Conservation (phyloP, 2,113 vertebrate species). For the Actenoides hombroni region DNA sequence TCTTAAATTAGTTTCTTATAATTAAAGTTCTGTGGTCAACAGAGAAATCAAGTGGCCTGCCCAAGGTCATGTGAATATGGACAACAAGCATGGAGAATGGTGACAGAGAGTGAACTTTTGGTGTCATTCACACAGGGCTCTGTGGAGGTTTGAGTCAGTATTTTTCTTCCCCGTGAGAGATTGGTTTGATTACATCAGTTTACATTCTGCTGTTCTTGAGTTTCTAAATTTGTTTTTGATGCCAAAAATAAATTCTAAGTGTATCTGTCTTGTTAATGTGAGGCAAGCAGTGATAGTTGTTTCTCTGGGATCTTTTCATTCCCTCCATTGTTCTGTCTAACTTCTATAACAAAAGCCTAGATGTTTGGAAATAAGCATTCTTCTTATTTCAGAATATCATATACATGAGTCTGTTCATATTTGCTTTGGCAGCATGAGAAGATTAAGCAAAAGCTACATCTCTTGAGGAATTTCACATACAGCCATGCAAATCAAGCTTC, state of each 20-base stretch:
- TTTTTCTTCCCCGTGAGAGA: not conserved
- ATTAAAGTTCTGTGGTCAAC: not conserved
- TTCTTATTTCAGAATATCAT: not conserved
- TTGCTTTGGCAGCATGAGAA: not conserved
- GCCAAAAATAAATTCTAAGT: not conserved
- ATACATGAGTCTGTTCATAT: not conserved
- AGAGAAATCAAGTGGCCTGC: not conserved
- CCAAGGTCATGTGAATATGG: not conserved
- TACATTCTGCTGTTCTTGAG: not conserved
- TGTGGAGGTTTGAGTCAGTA: not conserved
- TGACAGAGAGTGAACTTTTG: not conserved
- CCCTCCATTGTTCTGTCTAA: not conserved
- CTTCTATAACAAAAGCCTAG: not conserved
- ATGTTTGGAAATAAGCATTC: not conserved
- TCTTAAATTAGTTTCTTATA: not conserved
- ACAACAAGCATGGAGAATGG: not conserved
- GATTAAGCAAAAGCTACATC: not conserved
- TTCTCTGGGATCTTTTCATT: not conserved
- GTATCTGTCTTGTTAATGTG: not conserved
- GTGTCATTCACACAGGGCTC: not conserved
- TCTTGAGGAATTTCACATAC: not conserved
- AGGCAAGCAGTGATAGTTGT: not conserved
- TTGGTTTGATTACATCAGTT: not conserved
- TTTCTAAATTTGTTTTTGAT: not conserved
- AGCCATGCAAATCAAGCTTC: not conserved